Percentiles rank a stretch among this genome's conserved stretches.
These are phyloP conservation scores for Orius insidiosus DNA, from an alignment of 1,140 invertebrate genomes.

Conservation along the genomic window DNA sequence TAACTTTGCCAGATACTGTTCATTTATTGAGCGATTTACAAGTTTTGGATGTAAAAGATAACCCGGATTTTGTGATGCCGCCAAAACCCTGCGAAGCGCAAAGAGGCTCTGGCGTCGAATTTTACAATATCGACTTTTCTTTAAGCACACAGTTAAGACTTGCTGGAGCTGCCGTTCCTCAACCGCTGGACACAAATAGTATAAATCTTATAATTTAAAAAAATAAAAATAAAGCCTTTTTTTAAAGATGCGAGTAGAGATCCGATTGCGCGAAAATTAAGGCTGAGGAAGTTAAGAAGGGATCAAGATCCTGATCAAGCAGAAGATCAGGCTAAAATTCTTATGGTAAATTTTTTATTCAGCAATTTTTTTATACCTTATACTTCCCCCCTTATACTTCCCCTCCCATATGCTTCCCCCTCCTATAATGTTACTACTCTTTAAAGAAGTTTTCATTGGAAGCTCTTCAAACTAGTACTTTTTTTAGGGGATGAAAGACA, in stretches of 20 bases:
- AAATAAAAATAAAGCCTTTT: constrained; percentile 7
- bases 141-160: constrained; percentile 82
- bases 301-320: constrained; percentile 70
- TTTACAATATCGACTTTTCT: constrained; percentile 98
- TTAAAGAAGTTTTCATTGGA: no score
- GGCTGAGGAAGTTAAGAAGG: constrained; percentile 52
- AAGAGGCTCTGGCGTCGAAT: constrained; percentile 70
- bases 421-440: no score
- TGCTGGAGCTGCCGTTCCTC: constrained; percentile 73
- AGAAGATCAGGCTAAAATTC: constrained; percentile 87
- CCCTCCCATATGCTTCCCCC: no score
- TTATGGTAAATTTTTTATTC: constrained; percentile 42
- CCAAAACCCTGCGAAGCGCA: constrained; percentile 78
- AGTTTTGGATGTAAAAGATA: constrained; percentile 76
- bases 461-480: constrained; percentile 2
- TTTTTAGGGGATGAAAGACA: constrained; percentile 82
- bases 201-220: constrained; percentile 18
- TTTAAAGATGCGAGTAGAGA: constrained; percentile 49
- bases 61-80: constrained; percentile 94
- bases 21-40: constrained; percentile 85
- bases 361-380: constrained; percentile 6
- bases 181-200: constrained; percentile 46
- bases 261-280: constrained; percentile 82
- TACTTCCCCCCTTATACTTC: no score
- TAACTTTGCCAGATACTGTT: constrained; percentile 93